phyloP scores from a whole-genome alignment of 2,113 vertebrate species.

The Gorsachius goisagi region DNA sequence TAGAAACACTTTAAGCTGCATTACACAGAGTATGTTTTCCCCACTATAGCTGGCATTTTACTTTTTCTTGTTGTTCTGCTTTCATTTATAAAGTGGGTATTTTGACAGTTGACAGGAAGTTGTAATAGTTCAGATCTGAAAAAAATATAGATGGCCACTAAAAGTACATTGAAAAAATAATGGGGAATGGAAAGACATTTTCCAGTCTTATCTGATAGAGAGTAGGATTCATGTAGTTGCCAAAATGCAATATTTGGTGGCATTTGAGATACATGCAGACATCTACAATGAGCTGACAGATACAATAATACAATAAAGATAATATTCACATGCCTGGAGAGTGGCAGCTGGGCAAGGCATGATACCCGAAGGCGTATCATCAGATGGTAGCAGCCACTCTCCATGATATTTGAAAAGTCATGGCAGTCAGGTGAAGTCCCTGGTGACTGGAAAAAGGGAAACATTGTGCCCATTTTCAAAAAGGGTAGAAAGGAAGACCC shows the following conservation, averaged over 20 bases:
- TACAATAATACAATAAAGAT: background rate
- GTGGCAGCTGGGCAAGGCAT: background rate
- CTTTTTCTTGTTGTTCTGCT: background rate
- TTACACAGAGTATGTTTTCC: background rate
- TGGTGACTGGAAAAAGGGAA: no score
- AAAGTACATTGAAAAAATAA: background rate
- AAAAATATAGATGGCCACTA: background rate
- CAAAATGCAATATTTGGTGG: background rate
- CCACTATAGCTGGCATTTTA: background rate
- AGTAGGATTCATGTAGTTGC: background rate
- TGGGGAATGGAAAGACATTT: accelerated
- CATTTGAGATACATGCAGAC: background rate
- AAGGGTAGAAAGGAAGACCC: no score
- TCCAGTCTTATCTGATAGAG: background rate
- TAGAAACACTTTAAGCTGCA: background rate
- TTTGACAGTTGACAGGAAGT: background rate
- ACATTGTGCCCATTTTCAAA: no score
- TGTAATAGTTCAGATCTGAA: background rate
- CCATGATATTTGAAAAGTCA: no score
- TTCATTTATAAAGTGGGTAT: background rate
- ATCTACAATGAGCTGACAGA: background rate
- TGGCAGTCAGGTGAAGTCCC: no score
- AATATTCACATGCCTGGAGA: background rate
- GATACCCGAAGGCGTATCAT: background rate
- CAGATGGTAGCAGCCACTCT: background rate